These are phyloP conservation scores for Hirtodrosophila confusa DNA, from an alignment of 2,888 invertebrate species.

Conservation along the genomic window DNA sequence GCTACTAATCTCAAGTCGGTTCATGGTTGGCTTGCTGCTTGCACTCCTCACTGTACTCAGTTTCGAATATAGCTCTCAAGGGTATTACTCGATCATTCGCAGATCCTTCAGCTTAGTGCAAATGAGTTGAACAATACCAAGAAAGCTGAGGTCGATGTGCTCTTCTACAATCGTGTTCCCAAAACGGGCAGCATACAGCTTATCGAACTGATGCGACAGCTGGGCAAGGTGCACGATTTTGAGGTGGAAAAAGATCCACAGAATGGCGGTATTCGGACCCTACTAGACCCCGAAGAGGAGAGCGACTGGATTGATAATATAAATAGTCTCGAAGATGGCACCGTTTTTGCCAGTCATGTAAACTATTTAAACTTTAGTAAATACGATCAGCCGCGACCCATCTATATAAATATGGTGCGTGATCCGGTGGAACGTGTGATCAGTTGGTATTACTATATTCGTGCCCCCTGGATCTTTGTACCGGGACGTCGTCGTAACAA, in stretches of 20 bases:
- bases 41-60: slow-evolving; percentile 5
- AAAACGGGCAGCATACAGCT: slow-evolving; percentile 82
- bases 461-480: slow-evolving; percentile 96
- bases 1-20: slow-evolving; percentile 58
- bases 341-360: slow-evolving; percentile 78
- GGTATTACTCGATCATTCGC: slow-evolving; percentile 40
- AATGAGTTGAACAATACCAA: slow-evolving; percentile 91
- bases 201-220: slow-evolving; percentile 72
- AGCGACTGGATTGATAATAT: slow-evolving; percentile 77
- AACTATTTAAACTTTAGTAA: slow-evolving; percentile 81
- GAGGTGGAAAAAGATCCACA: slow-evolving; percentile 79
- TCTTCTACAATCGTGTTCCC: slow-evolving; percentile 86
- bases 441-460: slow-evolving; percentile 95
- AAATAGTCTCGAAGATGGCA: slow-evolving; percentile 71
- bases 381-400: slow-evolving; percentile 90
- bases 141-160: slow-evolving; percentile 88
- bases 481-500: slow-evolving; percentile 89
- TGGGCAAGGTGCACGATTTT: slow-evolving; percentile 75
- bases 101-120: slow-evolving; percentile 87
- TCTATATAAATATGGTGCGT: slow-evolving; percentile 94
- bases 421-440: slow-evolving; percentile 96
- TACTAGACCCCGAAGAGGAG: slow-evolving; percentile 62
- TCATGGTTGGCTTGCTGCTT: slow-evolving; percentile 31
- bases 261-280: slow-evolving; percentile 64
- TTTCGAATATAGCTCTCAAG: slow-evolving; percentile 1